Evolutionary conservation across 2,113 vertebrate species (phyloP).

Genomic region (Heptranchias perlo): DNA sequence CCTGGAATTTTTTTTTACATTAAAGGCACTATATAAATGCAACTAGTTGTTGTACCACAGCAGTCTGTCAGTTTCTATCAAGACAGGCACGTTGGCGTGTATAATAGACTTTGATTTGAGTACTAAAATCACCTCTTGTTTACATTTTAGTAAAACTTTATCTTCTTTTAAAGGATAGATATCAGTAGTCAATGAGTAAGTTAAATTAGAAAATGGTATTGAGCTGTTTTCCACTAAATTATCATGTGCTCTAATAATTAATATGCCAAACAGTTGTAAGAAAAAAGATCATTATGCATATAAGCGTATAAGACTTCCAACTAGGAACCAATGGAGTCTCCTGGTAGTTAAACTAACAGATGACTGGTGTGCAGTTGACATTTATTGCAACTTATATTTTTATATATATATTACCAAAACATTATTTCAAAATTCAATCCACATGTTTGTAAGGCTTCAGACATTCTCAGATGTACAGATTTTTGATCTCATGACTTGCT

Average conservation of each 20-base stretch:
- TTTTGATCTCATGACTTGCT: conserved; percentile 40
- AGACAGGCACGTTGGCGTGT: no score
- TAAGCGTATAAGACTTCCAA: neutral
- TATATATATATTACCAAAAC: neutral
- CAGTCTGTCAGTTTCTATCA: no score
- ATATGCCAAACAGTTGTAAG: neutral
- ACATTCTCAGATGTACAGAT: conserved; percentile 1
- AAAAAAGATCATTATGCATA: neutral
- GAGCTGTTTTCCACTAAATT: neutral
- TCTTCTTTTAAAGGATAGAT: neutral
- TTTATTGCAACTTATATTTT: neutral
- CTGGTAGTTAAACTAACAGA: neutral
- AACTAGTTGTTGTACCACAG: no score
- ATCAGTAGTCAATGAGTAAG: neutral
- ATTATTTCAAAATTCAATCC: neutral
- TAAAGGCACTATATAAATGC: no score
- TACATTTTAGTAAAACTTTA: no score
- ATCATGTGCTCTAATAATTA: neutral
- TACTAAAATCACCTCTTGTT: no score
- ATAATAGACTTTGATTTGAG: no score
- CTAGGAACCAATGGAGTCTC: neutral
- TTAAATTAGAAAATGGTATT: neutral
- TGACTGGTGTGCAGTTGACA: neutral
- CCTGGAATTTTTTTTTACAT: no score
- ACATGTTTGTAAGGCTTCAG: neutral